A percentile compares a stretch with the other conserved stretches of the same genome.
Evolutionary conservation across 2,888 invertebrate species (phyloP).

Genomic region (Acrobasis repandana): DNA sequence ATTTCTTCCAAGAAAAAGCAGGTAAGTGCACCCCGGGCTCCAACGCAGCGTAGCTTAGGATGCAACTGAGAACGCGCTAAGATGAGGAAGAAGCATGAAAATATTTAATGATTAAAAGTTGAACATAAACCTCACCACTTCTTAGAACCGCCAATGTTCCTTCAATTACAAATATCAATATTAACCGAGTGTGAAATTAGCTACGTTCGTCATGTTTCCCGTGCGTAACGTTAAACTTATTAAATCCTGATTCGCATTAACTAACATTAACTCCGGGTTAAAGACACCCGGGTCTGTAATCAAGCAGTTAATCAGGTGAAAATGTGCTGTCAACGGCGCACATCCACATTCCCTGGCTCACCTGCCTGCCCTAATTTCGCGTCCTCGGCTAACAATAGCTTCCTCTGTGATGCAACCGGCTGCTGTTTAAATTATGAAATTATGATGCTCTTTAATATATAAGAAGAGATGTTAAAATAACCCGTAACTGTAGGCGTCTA

Average conservation of each 20-base stretch:
- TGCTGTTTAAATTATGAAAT: neutral
- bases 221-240: neutral
- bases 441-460: neutral
- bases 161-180: too few relatives aligned
- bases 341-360: slow-evolving; percentile 32
- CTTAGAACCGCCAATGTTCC: too few relatives aligned
- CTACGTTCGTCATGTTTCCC: neutral
- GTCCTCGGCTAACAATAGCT: slow-evolving; percentile 33
- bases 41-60: too few relatives aligned
- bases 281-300: neutral
- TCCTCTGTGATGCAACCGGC: slow-evolving; percentile 12
- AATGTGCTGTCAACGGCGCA: slow-evolving; percentile 14
- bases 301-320: slow-evolving; percentile 5
- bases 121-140: too few relatives aligned
- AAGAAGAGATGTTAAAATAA: too few relatives aligned
- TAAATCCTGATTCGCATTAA: neutral
- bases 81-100: too few relatives aligned
- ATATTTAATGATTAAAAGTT: too few relatives aligned
- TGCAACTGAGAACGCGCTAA: too few relatives aligned
- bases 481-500: too few relatives aligned
- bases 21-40: too few relatives aligned
- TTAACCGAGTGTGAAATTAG: too few relatives aligned
- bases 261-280: neutral
- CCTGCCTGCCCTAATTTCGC: slow-evolving; percentile 29
- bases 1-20: too few relatives aligned